Base-by-base conservation (phyloP, 2,113 vertebrate species). In the Elephantulus edwardii region DNA sequence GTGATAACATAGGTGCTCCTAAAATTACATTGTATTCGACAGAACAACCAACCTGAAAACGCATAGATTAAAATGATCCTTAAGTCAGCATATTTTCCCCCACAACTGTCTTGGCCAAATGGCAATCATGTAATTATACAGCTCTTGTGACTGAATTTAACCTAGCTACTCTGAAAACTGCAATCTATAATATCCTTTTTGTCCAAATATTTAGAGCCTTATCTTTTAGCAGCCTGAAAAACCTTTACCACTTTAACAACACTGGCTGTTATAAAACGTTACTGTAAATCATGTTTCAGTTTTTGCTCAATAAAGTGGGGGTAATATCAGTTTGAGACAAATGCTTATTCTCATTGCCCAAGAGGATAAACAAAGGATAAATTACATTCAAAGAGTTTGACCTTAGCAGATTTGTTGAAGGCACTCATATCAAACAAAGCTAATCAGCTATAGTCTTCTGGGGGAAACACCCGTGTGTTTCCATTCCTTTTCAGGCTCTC, bases 311-410 rank as follows among this genome's bases (percentile, higher is more conserved):
- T 96, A 95, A 94, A 95, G 75, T 79, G 66, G 71, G 68, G 46
- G 83, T 88, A 90, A 91, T 91, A 81, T 72, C 88, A 95, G 83
- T 72, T 90, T 83, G 83, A 96, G 52, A 93, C 42, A 88, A 95
- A 95, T 76, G 70, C 64, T 91, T 93, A 93, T 78, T 93, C 83
- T 94, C 58, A 88, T 90, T 88, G 91, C 95, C 95, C 93, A 94
- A 93, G 90, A 95, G 86, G 90, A 95, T 94, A 94, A 96, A 94
- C 92, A 94, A 91, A 95, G 74, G 85, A 90, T 95, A 96, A 94
- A 93, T 95, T 94, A 86, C 54, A 94, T 91, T 91, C 76, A 54
- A 90, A 72, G 76, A 94, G 64, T 88, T 86, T 30, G 2, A 88
- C 83, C 88, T 86, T 85, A 94, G 79, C 91, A 94, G 40, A 78